Evolutionary conservation across 2,113 vertebrate genomes (phyloP).

Genomic region (Sorex fumeus): DNA sequence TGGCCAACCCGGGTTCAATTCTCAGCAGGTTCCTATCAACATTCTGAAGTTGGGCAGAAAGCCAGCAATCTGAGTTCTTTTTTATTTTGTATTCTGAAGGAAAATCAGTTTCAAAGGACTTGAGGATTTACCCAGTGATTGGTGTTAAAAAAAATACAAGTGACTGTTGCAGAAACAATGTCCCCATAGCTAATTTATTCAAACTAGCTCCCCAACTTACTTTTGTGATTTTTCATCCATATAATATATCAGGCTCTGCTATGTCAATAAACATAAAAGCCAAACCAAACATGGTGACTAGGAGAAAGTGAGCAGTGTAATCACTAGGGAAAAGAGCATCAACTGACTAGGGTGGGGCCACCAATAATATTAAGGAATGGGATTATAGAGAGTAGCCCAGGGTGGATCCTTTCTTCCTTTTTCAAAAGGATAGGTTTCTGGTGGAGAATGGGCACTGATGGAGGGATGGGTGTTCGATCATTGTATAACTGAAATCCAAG

Average conservation of each 20-base stretch:
- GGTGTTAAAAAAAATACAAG: not conserved
- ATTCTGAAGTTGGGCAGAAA: constrained; percentile 11
- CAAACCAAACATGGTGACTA: not conserved
- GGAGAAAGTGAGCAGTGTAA: not conserved
- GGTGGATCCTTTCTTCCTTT: not conserved
- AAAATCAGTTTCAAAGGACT: not conserved
- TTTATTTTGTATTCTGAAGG: not conserved
- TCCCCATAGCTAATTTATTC: not conserved
- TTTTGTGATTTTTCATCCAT: not conserved
- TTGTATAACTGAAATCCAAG: no score
- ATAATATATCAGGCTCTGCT: not conserved
- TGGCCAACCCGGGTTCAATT: no score
- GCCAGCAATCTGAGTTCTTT: not conserved
- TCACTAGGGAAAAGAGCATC: not conserved
- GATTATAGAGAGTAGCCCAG: not conserved
- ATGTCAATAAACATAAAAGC: not conserved
- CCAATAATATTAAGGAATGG: not conserved
- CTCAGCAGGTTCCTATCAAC: not conserved
- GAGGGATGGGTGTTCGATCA: no score
- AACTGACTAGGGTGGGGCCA: not conserved
- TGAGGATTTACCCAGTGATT: not conserved
- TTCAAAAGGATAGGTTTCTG: not conserved
- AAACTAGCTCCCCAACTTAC: not conserved
- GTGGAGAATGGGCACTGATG: no score
- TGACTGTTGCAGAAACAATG: not conserved